Base-by-base conservation (phyloP, 2,113 vertebrate species). In the Cottus gobio region DNA sequence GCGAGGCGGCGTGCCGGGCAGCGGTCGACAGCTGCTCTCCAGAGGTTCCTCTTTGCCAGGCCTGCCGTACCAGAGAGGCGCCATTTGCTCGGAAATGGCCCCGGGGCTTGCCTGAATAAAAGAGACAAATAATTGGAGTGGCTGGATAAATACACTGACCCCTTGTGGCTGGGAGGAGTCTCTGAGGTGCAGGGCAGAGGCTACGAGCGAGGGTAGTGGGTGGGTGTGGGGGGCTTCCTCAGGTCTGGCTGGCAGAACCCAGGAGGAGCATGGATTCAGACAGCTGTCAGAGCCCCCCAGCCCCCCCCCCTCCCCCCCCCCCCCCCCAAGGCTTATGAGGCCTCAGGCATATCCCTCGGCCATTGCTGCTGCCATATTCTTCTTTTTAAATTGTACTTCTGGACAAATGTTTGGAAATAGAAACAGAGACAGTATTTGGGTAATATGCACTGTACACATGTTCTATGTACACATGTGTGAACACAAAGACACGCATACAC, bases 271-370 rank as follows among this genome's bases (percentile, higher is more conserved):
- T 68, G 68, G 64, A 77, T 71, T 81, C 80, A 91, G 91, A 92
- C 85, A 91, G 86, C 91, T 94, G 90, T 94, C 92, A 90, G 71
- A 90, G 82, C 28, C 76, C 78, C 36, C n/a, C n/a, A n/a, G n/a
- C n/a, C n/a, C n/a, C n/a, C n/a, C n/a, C n/a, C n/a, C n/a, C n/a
- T n/a, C n/a, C n/a, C n/a, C n/a, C n/a, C n/a, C n/a, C n/a, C n/a
- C n/a, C n/a, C n/a, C n/a, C n/a, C n/a, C n/a, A n/a, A n/a, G n/a
- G n/a, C n/a, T n/a, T n/a, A n/a, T n/a, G n/a, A n/a, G 48, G 56
- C 83, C 77, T 79, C 4, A 8, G 57, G 71, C 64, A 28, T n/a
- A 60, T 52, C 46, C 69, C 3, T n/a, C 39, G 48, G 62, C 36
- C 71, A 61, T 46, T 61, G 60, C 37, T 26, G 31, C 74, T 63